phyloP scores from a whole-genome alignment of 1,140 invertebrate species.

The Melanaphis sacchari region DNA sequence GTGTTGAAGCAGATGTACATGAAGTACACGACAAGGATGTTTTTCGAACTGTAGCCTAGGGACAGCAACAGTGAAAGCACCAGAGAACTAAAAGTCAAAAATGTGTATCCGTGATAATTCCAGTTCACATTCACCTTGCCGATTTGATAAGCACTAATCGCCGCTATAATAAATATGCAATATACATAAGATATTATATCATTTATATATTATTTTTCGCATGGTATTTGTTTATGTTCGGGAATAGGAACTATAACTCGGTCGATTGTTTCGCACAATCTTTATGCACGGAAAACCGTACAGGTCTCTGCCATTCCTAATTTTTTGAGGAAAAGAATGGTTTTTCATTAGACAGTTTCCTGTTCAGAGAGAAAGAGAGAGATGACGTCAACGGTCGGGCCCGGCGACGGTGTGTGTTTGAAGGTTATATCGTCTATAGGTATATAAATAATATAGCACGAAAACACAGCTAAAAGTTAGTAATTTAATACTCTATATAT shows the following conservation, averaged over 20 bases:
- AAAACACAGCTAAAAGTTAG: not conserved
- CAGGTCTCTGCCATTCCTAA: not conserved
- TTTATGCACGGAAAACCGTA: not conserved
- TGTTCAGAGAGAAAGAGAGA: not conserved
- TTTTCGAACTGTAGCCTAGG: not conserved
- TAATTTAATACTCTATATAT: not conserved
- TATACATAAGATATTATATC: not conserved
- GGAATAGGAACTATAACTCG: too few relatives aligned
- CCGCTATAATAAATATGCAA: not conserved
- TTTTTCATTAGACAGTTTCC: not conserved
- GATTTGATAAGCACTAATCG: slow-evolving; percentile 15
- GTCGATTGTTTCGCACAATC: too few relatives aligned
- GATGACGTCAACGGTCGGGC: too few relatives aligned
- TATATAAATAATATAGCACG: not conserved
- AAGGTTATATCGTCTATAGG: not conserved
- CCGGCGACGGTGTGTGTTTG: not conserved
- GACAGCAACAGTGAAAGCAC: not conserved
- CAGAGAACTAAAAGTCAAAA: not conserved
- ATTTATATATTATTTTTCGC: too few relatives aligned
- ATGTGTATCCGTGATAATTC: not conserved
- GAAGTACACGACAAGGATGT: not conserved
- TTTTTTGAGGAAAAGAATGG: too few relatives aligned
- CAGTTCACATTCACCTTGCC: slow-evolving; percentile 11
- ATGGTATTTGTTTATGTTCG: too few relatives aligned
- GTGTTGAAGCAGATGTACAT: not conserved